Percentiles rank a stretch among this genome's conserved stretches.
phyloP scores from a whole-genome alignment of 2,888 invertebrate genomes.

The Epinotia brunnichana region DNA sequence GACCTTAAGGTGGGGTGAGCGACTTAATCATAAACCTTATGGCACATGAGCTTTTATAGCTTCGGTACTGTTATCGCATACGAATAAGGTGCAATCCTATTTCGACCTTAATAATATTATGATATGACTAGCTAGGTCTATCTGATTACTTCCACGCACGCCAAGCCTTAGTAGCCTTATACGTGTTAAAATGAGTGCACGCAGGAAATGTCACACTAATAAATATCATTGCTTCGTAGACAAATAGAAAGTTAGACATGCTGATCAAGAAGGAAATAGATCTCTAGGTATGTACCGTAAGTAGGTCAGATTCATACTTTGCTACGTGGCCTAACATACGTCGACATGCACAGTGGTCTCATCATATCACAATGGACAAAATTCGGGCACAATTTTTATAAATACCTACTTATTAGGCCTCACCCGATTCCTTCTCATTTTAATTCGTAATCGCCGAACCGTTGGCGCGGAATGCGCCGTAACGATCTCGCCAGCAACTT shows the following conservation, averaged over 20 bases:
- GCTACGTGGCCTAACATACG: neutral
- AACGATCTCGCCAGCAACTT: conserved; percentile 58
- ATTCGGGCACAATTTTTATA: neutral
- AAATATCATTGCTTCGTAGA: neutral
- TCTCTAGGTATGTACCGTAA: neutral
- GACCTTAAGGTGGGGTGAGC: neutral
- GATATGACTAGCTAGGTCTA: too few relatives aligned
- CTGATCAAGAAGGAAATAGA: too few relatives aligned
- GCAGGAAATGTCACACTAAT: too few relatives aligned
- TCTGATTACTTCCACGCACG: too few relatives aligned
- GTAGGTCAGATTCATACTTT: neutral
- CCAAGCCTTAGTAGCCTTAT: too few relatives aligned
- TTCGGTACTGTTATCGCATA: too few relatives aligned
- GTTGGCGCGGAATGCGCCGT: conserved; percentile 54
- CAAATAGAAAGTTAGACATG: too few relatives aligned
- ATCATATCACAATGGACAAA: neutral
- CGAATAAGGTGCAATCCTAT: too few relatives aligned
- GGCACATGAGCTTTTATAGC: too few relatives aligned
- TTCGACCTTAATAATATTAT: too few relatives aligned
- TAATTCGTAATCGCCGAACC: conserved; percentile 34
- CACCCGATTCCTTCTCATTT: conserved; percentile 12
- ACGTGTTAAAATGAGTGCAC: too few relatives aligned
- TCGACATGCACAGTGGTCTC: conserved; percentile 17
- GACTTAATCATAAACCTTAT: too few relatives aligned
- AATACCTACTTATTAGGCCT: conserved; percentile 9